Base-by-base conservation (phyloP, 2,113 vertebrate genomes). In the Montifringilla adamsi region DNA sequence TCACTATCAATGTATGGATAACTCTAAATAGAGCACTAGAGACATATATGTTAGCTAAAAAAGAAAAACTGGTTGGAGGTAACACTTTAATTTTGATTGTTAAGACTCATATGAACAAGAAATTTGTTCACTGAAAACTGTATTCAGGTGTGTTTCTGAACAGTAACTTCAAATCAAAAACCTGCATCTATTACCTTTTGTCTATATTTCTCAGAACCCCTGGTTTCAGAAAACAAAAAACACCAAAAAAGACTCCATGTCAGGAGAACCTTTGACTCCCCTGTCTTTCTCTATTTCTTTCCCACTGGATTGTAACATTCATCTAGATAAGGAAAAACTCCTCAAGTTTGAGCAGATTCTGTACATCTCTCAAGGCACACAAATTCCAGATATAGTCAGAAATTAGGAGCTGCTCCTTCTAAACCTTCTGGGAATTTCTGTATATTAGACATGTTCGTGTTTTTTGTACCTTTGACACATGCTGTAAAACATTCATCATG, bases 101-200 rank as follows among this genome's bases (percentile, higher is more conserved):
- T 82, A 68, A 78, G 28, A 33, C 1, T 59, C 39, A 49, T 31
- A 20, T 1, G 13, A 67, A 28, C 14, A 59, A 73, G 21, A 63
- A 73, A 26, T 3, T 44, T 49, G 2, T 33, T 63, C 15, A 73
- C 14, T 0, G 0, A 41, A 49, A 73, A 10, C 3, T 4, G 5
- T 50, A 37, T 55, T 64, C 47, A 64, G 6, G 8, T 70, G 6
- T 8, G 60, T 73, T 56, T 78, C 50, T 69, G 33, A 19, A 31
- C 20, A 35, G 13, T 13, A 24, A 35, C 37, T 78, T 64, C 21
- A 81, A 60, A 82, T 20, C 0, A 1, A 43, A 80, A n/a, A 2
- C 31, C 12, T 76, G 84, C 4, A 13, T 55, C 28, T 50, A 6
- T 37, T 69, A 81, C 8, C 1, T 66, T 69, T 74, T 64, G 18